Percentiles rank a stretch among this genome's conserved stretches.
Conservation (phyloP, 53 echinoderm and acorn worm genomes). For the Stichopus horrens region DNA sequence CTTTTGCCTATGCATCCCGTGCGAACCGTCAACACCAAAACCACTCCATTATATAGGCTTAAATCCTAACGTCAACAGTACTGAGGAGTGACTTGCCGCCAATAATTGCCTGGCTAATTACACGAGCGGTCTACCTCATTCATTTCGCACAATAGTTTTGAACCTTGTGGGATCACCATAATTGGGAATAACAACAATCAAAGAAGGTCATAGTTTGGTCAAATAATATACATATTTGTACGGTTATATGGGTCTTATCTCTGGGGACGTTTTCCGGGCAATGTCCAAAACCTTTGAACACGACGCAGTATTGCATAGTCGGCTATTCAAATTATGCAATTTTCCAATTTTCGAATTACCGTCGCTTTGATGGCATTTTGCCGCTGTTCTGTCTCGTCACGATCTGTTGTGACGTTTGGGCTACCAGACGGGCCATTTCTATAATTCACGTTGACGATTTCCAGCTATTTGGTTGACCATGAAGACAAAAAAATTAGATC, state of each 20-base stretch:
- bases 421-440: neutral
- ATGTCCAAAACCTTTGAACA: neutral
- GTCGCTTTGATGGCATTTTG: conserved; percentile 1
- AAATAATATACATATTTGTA: neutral
- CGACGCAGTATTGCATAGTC: neutral
- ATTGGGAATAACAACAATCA: neutral
- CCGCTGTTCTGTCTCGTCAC: neutral
- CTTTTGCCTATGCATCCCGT: neutral
- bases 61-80: conserved; percentile 2
- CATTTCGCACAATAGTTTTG: neutral
- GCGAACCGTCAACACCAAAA: neutral
- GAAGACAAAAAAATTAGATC: neutral
- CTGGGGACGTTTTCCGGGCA: neutral
- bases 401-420: neutral
- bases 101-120: conserved; percentile 2
- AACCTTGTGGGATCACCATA: neutral
- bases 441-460: neutral
- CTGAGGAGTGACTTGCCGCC: neutral
- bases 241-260: neutral
- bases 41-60: neutral
- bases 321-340: conserved; percentile 10
- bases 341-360: conserved; percentile 29
- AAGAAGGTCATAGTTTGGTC: conserved; percentile 24
- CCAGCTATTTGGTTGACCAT: neutral
- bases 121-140: neutral